A percentile compares a stretch with the other conserved stretches of the same genome.
Conservation (phyloP, 2,888 invertebrate species). For the Synanthedon tipuliformis region DNA sequence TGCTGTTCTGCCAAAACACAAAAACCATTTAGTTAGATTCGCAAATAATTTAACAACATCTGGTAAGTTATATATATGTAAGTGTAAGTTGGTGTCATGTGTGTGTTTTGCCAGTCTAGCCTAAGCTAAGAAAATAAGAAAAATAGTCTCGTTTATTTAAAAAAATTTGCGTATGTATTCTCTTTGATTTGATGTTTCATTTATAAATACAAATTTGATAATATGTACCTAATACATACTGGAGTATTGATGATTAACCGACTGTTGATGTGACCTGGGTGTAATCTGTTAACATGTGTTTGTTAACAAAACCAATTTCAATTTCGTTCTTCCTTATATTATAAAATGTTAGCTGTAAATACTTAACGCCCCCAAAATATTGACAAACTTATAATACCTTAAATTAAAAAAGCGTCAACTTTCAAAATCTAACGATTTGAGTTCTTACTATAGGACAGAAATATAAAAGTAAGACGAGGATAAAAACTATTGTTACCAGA, state of each 20-base stretch:
- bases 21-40: slow-evolving; percentile 19
- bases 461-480: too few species aligned
- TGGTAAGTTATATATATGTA: slow-evolving; percentile 12
- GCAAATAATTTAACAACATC: neutral
- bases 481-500: slow-evolving; percentile 11
- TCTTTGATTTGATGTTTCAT: slow-evolving; percentile 2
- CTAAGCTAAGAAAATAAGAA: slow-evolving; percentile 62
- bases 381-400: too few species aligned
- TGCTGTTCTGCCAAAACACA: slow-evolving; percentile 64
- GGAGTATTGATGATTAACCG: slow-evolving; percentile 9
- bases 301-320: slow-evolving; percentile 40
- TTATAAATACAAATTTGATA: neutral
- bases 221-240: neutral
- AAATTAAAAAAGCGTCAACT: too few species aligned
- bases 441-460: too few species aligned
- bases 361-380: too few species aligned
- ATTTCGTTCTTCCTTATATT: neutral
- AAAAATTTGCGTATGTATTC: slow-evolving; percentile 22
- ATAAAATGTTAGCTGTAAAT: too few species aligned
- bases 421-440: too few species aligned
- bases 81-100: slow-evolving; percentile 14
- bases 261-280: slow-evolving; percentile 69
- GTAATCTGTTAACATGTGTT: slow-evolving; percentile 35
- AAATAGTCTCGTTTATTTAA: slow-evolving; percentile 33
- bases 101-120: slow-evolving; percentile 62